Evolutionary conservation across 2,888 invertebrate genomes (phyloP).

Genomic region (Drosophila percnosoma): DNA sequence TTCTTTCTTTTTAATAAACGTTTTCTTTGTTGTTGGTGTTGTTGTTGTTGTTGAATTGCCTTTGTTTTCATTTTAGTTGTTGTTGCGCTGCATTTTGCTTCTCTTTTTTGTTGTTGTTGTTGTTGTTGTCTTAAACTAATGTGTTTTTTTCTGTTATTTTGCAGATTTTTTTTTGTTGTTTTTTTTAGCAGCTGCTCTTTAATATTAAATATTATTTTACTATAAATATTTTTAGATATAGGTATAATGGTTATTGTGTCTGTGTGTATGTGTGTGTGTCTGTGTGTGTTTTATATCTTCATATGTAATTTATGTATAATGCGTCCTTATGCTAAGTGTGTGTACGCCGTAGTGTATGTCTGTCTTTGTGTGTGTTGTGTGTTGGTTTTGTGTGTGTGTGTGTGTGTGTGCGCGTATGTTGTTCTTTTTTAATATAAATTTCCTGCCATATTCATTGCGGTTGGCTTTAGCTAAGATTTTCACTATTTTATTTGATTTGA

Average conservation of each 20-base stretch:
- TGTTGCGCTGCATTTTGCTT: conserved; percentile 41
- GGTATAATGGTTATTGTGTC: conserved; percentile 47
- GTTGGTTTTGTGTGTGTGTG: conserved; percentile 18
- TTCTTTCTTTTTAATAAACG: conserved; percentile 60
- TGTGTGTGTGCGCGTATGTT: conserved; percentile 14
- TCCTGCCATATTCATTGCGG: conserved; percentile 26
- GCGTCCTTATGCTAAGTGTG: conserved; percentile 44
- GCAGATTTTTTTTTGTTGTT: conserved; percentile 1
- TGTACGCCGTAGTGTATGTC: conserved; percentile 3
- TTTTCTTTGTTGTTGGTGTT: conserved; percentile 45
- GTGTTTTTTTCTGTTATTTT: conserved; percentile 15
- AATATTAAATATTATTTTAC: conserved; percentile 74
- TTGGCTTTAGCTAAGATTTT: conserved; percentile 60
- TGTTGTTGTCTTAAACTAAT: conserved; percentile 38
- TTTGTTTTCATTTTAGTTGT: conserved; percentile 33
- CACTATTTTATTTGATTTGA: conserved; percentile 33
- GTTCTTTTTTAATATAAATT: conserved; percentile 32
- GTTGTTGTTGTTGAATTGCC: conserved; percentile 50
- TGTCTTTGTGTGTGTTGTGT: conserved; percentile 10
- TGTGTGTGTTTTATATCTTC: conserved; percentile 12
- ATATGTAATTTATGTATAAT: conserved; percentile 26
- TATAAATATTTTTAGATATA: conserved; percentile 68
- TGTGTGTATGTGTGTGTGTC: conserved; percentile 7
- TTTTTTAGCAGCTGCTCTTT: conserved; percentile 35
- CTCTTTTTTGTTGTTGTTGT: conserved; percentile 20